Conservation (phyloP, 2,888 invertebrate species). For the Dioctria rufipes region DNA sequence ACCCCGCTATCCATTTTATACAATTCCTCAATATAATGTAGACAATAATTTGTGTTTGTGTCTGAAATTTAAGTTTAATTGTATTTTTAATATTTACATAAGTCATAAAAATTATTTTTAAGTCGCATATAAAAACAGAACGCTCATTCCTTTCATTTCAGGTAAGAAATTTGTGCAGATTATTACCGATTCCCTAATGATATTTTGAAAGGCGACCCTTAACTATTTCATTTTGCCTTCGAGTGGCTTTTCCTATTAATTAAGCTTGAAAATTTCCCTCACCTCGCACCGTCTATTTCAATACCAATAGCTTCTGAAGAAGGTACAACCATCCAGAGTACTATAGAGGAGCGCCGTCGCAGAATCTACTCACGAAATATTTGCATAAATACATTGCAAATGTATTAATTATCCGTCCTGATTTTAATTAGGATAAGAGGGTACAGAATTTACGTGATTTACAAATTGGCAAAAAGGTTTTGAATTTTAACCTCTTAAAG, state of each 20-base stretch:
- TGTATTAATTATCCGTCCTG: conserved; percentile 48
- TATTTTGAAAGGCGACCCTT: conserved; percentile 33
- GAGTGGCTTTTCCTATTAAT: conserved; percentile 39
- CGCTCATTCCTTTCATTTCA: too few species aligned
- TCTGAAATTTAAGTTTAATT: too few species aligned
- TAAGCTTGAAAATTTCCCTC: not conserved
- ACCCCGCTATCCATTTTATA: too few species aligned
- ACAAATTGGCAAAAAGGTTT: conserved; percentile 51
- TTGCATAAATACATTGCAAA: conserved; percentile 50
- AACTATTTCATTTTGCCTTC: not conserved
- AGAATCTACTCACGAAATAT: conserved; percentile 37
- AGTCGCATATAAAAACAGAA: too few species aligned
- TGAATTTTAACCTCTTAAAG: conserved; percentile 18
- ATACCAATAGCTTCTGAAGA: too few species aligned
- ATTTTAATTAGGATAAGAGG: conserved; percentile 50
- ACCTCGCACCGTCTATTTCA: too few species aligned
- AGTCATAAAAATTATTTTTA: too few species aligned
- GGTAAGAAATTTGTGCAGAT: not conserved
- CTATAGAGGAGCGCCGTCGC: not conserved
- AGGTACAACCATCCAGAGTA: too few species aligned
- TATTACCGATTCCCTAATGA: conserved; percentile 19
- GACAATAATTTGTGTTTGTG: too few species aligned
- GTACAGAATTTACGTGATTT: conserved; percentile 45
- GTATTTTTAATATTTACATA: too few species aligned
- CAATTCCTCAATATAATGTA: too few species aligned